Conservation (phyloP, 2,797 vertebrate species). For the Balearica regulorum region DNA sequence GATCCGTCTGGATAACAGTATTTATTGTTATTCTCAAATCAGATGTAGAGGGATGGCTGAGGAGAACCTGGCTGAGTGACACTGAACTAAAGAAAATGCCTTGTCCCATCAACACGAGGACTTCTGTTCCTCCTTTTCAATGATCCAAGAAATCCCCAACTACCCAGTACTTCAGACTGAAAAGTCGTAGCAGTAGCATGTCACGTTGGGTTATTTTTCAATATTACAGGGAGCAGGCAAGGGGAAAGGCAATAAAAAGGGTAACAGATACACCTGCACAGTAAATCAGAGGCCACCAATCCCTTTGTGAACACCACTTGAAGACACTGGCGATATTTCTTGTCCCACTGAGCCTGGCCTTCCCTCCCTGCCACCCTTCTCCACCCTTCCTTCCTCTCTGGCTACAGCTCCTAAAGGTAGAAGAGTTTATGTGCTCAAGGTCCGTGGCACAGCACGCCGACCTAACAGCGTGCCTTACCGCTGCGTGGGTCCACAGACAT, state of each 20-base stretch:
- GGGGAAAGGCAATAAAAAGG: background rate
- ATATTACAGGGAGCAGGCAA: background rate
- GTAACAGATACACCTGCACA: background rate
- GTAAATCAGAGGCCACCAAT: background rate
- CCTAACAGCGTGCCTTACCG: background rate
- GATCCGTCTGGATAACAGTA: background rate
- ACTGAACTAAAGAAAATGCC: background rate
- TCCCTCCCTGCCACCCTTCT: background rate
- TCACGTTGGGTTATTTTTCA: background rate
- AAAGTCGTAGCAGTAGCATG: accelerated
- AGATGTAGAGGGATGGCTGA: background rate
- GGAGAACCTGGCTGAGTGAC: background rate
- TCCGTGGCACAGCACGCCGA: background rate
- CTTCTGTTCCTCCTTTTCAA: background rate
- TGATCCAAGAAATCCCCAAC: background rate
- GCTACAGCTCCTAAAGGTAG: background rate
- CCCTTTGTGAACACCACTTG: background rate
- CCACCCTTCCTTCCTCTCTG: background rate
- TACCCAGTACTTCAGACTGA: background rate
- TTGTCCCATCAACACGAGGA: background rate
- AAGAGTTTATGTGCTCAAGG: too few relatives aligned
- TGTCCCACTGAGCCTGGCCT: background rate
- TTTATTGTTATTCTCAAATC: background rate
- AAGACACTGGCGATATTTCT: background rate
- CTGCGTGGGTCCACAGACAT: background rate